Evolutionary conservation across 2,113 vertebrate genomes (phyloP).

Genomic region (Gopherus flavomarginatus): DNA sequence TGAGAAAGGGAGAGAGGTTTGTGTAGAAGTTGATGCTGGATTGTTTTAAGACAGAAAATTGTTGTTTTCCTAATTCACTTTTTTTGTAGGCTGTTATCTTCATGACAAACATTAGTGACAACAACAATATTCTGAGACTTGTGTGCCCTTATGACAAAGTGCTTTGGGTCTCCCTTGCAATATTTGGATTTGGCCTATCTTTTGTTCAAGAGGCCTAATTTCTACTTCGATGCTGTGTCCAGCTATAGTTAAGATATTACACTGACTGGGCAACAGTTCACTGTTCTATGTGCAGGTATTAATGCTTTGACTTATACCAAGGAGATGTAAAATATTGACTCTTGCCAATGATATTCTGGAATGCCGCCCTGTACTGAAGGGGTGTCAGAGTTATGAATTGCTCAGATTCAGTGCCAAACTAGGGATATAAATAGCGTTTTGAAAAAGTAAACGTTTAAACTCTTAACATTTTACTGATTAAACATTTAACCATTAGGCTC

Average conservation of each 20-base stretch:
- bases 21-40: not conserved
- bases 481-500: no score
- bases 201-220: not conserved
- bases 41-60: not conserved
- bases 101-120: not conserved
- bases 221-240: not conserved
- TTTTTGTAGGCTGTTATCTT: not conserved
- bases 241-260: not conserved
- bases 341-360: not conserved
- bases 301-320: not conserved
- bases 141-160: not conserved
- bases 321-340: not conserved
- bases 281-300: not conserved
- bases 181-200: not conserved
- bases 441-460: no score
- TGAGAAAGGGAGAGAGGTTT: not conserved
- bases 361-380: not conserved
- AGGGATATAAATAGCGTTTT: no score
- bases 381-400: not conserved
- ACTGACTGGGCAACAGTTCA: not conserved
- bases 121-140: not conserved
- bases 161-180: accelerated
- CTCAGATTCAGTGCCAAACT: not conserved
- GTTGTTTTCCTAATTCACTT: not conserved
- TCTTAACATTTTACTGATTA: no score